A percentile compares a stretch with the other conserved stretches of the same genome.
Conservation (phyloP, 2,113 vertebrate species). For the Vireo altiloquus region DNA sequence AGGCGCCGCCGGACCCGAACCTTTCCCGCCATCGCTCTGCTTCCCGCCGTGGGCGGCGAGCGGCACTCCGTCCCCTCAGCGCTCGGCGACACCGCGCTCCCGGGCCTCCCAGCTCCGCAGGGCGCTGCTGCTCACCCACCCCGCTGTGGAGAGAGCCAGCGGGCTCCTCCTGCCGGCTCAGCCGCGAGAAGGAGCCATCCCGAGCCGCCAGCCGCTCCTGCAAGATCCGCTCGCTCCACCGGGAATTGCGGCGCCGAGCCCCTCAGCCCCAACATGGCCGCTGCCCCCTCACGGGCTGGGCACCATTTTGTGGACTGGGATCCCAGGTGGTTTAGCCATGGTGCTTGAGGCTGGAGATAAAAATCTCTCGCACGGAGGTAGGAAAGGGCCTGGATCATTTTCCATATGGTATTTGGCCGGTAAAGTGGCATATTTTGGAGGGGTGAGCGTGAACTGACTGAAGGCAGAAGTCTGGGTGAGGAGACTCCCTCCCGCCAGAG, state of each 20-base stretch:
- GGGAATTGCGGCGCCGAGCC: accelerated
- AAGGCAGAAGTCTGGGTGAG: neutral
- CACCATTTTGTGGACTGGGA: accelerated
- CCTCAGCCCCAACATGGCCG: neutral
- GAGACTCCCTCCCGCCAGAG: accelerated
- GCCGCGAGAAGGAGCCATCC: accelerated
- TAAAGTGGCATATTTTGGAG: accelerated
- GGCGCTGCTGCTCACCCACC: neutral
- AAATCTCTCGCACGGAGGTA: accelerated
- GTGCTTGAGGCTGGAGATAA: neutral
- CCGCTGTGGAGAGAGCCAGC: accelerated
- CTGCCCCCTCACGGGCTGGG: neutral
- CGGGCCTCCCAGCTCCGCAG: neutral
- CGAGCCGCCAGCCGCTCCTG: accelerated
- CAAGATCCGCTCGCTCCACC: accelerated
- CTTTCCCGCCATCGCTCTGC: neutral
- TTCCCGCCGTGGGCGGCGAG: neutral
- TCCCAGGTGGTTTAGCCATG: neutral
- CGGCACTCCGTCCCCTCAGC: neutral
- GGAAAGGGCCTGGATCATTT: accelerated
- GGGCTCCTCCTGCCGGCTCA: neutral
- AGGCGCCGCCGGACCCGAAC: neutral
- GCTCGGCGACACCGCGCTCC: neutral
- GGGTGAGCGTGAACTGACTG: accelerated
- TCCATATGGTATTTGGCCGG: accelerated